Percentiles rank a stretch among this genome's conserved stretches.
Evolutionary conservation across 2,113 vertebrate genomes (phyloP).

Genomic region (Nanorana parkeri): DNA sequence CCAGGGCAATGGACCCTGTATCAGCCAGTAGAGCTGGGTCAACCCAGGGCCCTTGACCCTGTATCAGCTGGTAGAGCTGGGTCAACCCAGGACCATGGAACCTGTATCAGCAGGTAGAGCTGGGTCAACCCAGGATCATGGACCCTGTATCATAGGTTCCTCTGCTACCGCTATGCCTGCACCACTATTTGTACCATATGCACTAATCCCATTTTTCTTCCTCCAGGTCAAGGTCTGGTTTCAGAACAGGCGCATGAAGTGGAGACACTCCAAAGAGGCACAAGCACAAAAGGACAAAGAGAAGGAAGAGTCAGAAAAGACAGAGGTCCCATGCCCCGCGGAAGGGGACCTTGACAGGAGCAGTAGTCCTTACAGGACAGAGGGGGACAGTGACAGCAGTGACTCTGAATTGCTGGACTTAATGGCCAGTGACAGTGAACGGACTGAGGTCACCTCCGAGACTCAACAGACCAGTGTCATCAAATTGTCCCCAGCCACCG

Average conservation of each 20-base stretch:
- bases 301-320: constrained; percentile 80
- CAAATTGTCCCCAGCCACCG: constrained; percentile 72
- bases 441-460: constrained; percentile 78
- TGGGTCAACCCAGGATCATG: too few species aligned
- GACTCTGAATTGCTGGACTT: constrained; percentile 88
- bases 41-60: too few species aligned
- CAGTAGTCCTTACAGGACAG: constrained; percentile 81
- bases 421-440: constrained; percentile 80
- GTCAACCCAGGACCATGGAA: too few species aligned
- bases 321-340: constrained; percentile 56
- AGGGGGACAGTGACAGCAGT: constrained; percentile 89
- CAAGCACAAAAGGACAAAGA: constrained; percentile 97
- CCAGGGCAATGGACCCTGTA: too few species aligned
- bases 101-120: too few species aligned
- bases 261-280: constrained; percentile 96
- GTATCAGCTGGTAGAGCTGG: too few species aligned
- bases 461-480: constrained; percentile 75
- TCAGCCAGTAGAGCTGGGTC: too few species aligned
- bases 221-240: constrained; percentile 96
- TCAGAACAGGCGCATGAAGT: constrained; percentile 97
- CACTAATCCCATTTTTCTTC: too few species aligned
- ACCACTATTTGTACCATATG: too few species aligned
- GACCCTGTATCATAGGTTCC: too few species aligned
- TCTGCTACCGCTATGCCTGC: too few species aligned
- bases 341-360: constrained; percentile 61